These are phyloP conservation scores for Oreochromis niloticus DNA, from an alignment of 2,113 vertebrate species.

Conservation along the genomic window DNA sequence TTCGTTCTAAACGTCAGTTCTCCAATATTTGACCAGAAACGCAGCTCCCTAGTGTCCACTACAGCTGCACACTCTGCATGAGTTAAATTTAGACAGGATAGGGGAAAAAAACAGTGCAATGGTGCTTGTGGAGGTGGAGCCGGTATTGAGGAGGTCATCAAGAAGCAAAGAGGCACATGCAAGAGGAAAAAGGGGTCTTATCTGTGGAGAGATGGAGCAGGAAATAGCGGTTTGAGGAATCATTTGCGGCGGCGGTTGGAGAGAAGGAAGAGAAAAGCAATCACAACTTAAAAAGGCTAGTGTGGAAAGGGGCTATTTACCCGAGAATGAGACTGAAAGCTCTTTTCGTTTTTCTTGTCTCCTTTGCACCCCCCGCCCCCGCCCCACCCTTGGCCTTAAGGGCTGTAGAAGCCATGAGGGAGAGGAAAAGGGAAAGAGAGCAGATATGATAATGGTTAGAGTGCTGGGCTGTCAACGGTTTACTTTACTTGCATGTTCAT, in stretches of 20 bases:
- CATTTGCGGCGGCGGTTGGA: conserved; percentile 42
- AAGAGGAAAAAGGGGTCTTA: conserved; percentile 49
- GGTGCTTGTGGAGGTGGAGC: neutral
- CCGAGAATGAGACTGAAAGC: conserved; percentile 61
- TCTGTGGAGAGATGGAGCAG: conserved; percentile 55
- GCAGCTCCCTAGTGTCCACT: neutral
- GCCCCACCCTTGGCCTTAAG: conserved; percentile 1
- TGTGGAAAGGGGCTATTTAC: conserved; percentile 68
- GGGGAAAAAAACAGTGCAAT: neutral
- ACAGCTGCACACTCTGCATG: neutral
- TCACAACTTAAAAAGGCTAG: conserved; percentile 60
- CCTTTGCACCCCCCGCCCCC: neutral
- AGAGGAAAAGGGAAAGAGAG: neutral
- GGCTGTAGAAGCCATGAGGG: conserved; percentile 2
- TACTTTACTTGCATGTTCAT: conserved; percentile 40
- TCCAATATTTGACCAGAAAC: conserved; percentile 1
- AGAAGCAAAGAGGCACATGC: conserved; percentile 50
- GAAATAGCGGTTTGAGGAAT: conserved; percentile 66
- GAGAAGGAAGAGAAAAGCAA: conserved; percentile 63
- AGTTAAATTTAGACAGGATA: conserved; percentile 21
- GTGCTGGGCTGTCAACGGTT: conserved; percentile 16
- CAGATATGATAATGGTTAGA: conserved; percentile 15
- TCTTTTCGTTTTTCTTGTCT: conserved; percentile 47
- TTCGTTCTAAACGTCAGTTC: neutral
- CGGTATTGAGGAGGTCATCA: conserved; percentile 3